Evolutionary conservation across 2,888 invertebrate genomes (phyloP), one percentile per base, ranked within the genome.

Genomic region (Corythucha ciliata): DNA sequence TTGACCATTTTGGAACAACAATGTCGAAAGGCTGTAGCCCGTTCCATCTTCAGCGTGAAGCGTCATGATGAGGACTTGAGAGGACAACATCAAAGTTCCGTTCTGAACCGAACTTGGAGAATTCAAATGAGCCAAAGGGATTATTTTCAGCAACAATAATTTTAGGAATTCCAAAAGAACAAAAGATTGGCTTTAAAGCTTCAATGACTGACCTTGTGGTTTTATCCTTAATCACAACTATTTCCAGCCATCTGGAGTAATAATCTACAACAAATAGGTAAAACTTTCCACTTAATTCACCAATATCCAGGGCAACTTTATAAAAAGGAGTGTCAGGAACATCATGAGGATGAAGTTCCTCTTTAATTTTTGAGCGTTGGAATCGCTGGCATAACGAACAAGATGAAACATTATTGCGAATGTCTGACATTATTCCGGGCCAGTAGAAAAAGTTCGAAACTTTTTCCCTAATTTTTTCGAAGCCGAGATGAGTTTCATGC

Each of bases 401-500:
- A 10, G 34, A 34, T 6, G 34, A 16, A 10, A 10, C 34, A 34
- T 16, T 4, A 34, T 10, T 34, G 4, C 14, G 10, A 18, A 34
- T 18, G 4, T 34, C 34, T 6, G 34, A 4, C 34, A 34, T 34
- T 6, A 34, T 34, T 6, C 34, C 10, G 18, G 34, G 34, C 34
- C 34, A 34, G 10, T 34, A 34, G 4, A 34, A 34, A 10, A 34
- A 34, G 14, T 34, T 14, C 18, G 14, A 16, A 18, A 10, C 34
- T 18, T 18, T 4, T 16, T 4, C 18, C 10, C 18, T 34, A 4
- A 34, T 34, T 34, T 34, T 34, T 6, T 34, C 16, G 34, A 16
- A 34, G 5, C 34, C 34, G 6, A 34, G 18, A 34, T 34, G 34
- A 18, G 34, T 34, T 18, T 34, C 34, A 34, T 34, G 34, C 34